Conservation (phyloP, 2,797 vertebrate species). For the Steatocranus sp. region DNA sequence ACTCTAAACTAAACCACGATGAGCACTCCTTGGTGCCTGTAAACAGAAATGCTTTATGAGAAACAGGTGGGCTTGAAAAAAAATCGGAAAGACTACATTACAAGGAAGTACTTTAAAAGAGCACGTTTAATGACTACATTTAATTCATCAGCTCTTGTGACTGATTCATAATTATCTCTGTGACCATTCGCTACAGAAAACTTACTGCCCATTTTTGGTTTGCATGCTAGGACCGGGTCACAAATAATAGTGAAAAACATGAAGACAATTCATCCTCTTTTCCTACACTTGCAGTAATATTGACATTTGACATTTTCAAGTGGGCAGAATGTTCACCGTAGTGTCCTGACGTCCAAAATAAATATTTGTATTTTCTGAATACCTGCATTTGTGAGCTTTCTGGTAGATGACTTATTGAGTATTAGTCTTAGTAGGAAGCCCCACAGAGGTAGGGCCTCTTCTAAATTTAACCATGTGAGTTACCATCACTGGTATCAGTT, state of each 20-base stretch:
- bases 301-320: conserved; percentile 3
- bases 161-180: background rate
- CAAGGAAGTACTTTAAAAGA: background rate
- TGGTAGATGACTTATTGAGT: background rate
- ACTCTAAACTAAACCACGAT: conserved; percentile 45
- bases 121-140: background rate
- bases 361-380: conserved; percentile 58
- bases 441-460: background rate
- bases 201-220: background rate
- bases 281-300: background rate
- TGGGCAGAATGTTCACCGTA: conserved; percentile 1
- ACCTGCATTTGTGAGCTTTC: conserved; percentile 32
- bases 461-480: background rate
- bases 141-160: background rate
- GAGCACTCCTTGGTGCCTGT: conserved; percentile 38
- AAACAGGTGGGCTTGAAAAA: conserved; percentile 50
- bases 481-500: conserved; percentile 1
- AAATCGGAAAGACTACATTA: background rate
- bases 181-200: background rate
- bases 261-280: background rate
- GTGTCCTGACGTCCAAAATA: conserved; percentile 34
- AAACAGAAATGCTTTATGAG: conserved; percentile 57
- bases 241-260: conserved; percentile 16
- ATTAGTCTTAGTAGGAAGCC: background rate
- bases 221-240: conserved; percentile 12